Percentiles rank a stretch among this genome's conserved stretches.
These are phyloP conservation scores for Anhinga anhinga DNA, from an alignment of 2,113 vertebrate genomes.

Conservation along the genomic window DNA sequence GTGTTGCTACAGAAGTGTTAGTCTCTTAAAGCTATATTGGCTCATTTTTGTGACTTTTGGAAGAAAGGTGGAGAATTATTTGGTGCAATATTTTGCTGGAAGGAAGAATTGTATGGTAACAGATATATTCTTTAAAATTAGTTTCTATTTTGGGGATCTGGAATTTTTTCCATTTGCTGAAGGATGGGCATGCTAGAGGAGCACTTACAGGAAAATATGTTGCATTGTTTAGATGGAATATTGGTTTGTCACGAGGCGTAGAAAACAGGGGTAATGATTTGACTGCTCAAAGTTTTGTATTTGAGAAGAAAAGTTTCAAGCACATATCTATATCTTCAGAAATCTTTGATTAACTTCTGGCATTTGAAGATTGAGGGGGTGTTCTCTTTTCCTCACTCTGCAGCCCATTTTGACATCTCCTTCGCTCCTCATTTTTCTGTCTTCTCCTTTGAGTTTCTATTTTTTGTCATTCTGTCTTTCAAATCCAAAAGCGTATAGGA, in stretches of 20 bases:
- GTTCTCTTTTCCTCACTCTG: neutral
- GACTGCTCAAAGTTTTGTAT: neutral
- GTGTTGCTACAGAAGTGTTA: neutral
- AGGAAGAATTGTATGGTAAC: neutral
- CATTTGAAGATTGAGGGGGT: neutral
- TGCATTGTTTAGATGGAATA: neutral
- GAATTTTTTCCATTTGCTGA: neutral
- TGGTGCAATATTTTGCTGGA: neutral
- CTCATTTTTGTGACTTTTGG: neutral
- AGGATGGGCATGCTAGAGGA: neutral
- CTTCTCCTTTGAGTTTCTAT: neutral
- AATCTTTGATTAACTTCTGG: neutral
- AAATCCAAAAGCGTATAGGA: neutral
- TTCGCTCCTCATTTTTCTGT: neutral
- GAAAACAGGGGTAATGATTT: neutral
- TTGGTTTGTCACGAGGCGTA: neutral
- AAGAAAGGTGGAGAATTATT: neutral
- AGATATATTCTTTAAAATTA: neutral
- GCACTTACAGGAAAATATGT: neutral
- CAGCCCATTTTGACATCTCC: neutral
- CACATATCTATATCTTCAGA: neutral
- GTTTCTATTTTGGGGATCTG: neutral
- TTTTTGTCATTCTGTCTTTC: neutral
- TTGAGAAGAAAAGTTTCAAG: neutral
- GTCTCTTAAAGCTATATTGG: neutral